Percentiles rank a stretch among this genome's conserved stretches.
Evolutionary conservation across 2,797 vertebrate species (phyloP).

Genomic region (Leptoclinus maculatus): DNA sequence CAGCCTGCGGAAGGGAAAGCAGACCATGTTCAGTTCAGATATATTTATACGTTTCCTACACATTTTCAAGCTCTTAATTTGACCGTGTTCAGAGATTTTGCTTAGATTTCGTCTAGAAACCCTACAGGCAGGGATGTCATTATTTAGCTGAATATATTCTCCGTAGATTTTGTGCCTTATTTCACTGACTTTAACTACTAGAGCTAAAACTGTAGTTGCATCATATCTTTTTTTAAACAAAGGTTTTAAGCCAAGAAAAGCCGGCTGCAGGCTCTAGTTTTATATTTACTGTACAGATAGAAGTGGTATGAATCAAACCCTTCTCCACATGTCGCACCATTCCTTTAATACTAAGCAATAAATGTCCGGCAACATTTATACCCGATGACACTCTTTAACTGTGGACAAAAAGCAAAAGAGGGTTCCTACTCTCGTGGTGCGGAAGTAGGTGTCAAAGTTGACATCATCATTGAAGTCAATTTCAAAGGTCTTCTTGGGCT

Average conservation of each 20-base stretch:
- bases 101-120: neutral
- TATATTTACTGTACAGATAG: neutral
- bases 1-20: constrained; percentile 80
- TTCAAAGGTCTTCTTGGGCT: constrained; percentile 86
- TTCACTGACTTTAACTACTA: neutral
- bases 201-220: neutral
- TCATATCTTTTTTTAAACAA: no score
- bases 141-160: neutral
- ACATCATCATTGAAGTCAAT: constrained; percentile 89
- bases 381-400: neutral
- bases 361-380: neutral
- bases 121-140: neutral
- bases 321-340: neutral
- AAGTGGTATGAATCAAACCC: neutral
- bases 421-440: constrained; percentile 86
- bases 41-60: neutral
- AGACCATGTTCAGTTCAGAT: neutral
- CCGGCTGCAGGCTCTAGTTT: neutral
- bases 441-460: constrained; percentile 88
- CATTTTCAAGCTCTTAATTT: neutral
- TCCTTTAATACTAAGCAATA: neutral
- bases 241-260: neutral
- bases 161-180: neutral
- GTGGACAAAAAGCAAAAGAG: neutral
- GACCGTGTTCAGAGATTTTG: neutral